Evolutionary conservation across 2,888 invertebrate species (phyloP), one percentile per base, ranked within the genome.

Genomic region (Andrena fulva): DNA sequence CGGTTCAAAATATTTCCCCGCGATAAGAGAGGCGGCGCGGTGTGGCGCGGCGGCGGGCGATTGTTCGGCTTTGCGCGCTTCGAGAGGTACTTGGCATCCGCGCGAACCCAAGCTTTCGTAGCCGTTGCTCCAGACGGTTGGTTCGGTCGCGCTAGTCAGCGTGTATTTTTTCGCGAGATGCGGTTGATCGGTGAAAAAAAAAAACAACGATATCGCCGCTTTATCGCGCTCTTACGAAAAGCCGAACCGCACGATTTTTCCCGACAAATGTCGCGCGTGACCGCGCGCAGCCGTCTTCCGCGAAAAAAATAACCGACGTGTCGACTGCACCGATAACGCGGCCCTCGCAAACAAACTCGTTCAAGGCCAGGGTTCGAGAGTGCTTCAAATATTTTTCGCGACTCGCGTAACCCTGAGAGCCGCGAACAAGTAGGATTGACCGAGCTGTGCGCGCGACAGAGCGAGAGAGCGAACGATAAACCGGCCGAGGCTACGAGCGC

Each of bases 341-440:
- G 82, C 80, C 88, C 89, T 87, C 82, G 87, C 88, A 84, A 88
- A 85, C 87, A 88, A 85, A 87, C 89, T 85, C 88, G 87, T 80
- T 78, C 89, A 87, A 88, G 89, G 89, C 74, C 85, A 72, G 48
- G 72, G 84, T 82, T 86, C 84, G 84, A 85, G 85, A 79, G 87
- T 74, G 85, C 88, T 84, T 88, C 84, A 78, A 89, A 87, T 82
- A 85, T 87, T 89, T 88, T 89, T 85, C 82, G 72, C 87, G 77
- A 79, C 69, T 82, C 85, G 48, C 67, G 56, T 82, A 83, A 85
- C 84, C 78, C 84, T 80, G 88, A 82, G 76, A 78, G 70, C 59
- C 79, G 63, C 60, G 60, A 42, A 71, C 73, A 50, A 56, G 16
- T 27, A n/a, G 52, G 78, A 74, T 48, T 60, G 72, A 54, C 70